A percentile compares a stretch with the other conserved stretches of the same genome.
phyloP scores from a whole-genome alignment of 2,113 vertebrate genomes.

The Paradoxurus hermaphroditus region DNA sequence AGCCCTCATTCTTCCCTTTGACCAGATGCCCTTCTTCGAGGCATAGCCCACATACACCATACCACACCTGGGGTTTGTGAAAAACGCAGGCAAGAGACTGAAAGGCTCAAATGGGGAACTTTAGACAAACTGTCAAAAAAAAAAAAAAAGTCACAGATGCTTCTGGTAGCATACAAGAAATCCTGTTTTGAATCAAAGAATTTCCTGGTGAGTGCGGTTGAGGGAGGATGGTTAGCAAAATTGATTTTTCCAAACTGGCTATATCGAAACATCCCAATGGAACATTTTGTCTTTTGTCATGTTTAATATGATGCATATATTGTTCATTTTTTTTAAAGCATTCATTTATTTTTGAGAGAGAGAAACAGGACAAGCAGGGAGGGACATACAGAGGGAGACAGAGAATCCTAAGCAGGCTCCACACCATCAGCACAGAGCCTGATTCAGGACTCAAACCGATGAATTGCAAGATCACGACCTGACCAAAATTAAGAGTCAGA shows the following conservation, averaged over 20 bases:
- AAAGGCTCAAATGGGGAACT: constrained; percentile 42
- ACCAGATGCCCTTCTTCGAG: not conserved
- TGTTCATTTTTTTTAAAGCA: not conserved
- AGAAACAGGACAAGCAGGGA: no score
- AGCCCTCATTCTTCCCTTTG: not conserved
- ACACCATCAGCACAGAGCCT: no score
- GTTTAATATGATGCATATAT: not conserved
- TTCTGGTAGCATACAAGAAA: constrained; percentile 44
- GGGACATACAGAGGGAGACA: no score
- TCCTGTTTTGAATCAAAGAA: constrained; percentile 34
- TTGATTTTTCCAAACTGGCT: not conserved
- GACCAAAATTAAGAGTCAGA: no score
- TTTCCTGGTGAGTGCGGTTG: not conserved
- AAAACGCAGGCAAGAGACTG: not conserved
- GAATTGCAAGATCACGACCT: no score
- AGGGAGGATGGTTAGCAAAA: not conserved
- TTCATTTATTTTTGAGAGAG: no score
- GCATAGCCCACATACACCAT: not conserved
- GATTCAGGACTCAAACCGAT: no score
- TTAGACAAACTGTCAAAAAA: not conserved
- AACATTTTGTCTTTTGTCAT: not conserved
- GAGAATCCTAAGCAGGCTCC: no score
- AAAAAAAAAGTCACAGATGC: not conserved
- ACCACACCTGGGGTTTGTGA: not conserved
- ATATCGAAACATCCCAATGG: not conserved